Evolutionary conservation across 92 coral and sea anemone species (phyloP).

Genomic region (Diadumene lineata): DNA sequence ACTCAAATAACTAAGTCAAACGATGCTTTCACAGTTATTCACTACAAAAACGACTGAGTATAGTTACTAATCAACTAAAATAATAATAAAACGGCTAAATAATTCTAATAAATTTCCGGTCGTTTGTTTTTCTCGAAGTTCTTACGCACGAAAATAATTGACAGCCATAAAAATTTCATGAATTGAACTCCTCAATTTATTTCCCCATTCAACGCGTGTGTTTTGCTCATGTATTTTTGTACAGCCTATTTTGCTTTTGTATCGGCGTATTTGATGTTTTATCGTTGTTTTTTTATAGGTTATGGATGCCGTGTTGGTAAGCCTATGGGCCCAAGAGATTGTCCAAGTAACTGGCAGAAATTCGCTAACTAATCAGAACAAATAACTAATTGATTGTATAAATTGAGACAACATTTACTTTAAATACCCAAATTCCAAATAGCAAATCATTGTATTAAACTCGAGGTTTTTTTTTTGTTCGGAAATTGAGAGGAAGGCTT

Average conservation of each 20-base stretch:
- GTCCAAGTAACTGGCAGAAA: slow-evolving; percentile 65
- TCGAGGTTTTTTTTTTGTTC: too few species aligned
- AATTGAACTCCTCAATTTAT: not conserved
- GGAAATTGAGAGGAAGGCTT: too few species aligned
- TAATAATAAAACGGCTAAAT: too few species aligned
- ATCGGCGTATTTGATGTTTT: not conserved
- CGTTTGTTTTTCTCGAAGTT: too few species aligned
- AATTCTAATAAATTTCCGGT: too few species aligned
- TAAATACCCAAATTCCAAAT: too few species aligned
- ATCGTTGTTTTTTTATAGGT: slow-evolving; percentile 30
- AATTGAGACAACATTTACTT: not conserved
- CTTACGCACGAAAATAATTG: too few species aligned
- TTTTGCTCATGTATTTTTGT: not conserved
- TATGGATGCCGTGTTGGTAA: slow-evolving; percentile 52
- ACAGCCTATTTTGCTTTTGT: not conserved
- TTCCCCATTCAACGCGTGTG: not conserved
- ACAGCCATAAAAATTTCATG: too few species aligned
- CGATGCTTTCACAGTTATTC: not conserved
- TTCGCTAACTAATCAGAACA: slow-evolving; percentile 4
- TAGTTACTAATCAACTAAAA: not conserved
- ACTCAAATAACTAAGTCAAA: not conserved
- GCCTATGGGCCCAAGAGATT: slow-evolving; percentile 55
- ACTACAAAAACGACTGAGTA: not conserved
- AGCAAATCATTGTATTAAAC: too few species aligned
- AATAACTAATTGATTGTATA: not conserved